Conservation (phyloP, 1,140 invertebrate genomes). For the Lasaia peninsularis region DNA sequence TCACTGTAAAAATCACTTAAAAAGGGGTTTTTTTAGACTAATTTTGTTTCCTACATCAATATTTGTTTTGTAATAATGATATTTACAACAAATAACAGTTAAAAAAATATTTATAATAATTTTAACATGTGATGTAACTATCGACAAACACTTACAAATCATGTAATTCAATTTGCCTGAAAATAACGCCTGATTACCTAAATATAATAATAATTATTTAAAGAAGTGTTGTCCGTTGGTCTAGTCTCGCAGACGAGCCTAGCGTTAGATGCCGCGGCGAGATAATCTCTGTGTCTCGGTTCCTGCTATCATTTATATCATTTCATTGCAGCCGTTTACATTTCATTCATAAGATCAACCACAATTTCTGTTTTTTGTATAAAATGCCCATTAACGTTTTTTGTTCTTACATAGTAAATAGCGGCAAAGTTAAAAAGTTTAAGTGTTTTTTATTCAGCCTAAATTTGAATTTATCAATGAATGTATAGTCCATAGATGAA, state of each 20-base stretch:
- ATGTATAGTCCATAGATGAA: too few relatives aligned
- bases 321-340: conserved; percentile 71
- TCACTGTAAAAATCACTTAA: too few relatives aligned
- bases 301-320: conserved; percentile 67
- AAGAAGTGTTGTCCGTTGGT: not conserved
- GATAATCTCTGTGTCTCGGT: conserved; percentile 45
- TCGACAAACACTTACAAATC: too few relatives aligned
- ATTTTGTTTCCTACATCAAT: too few relatives aligned
- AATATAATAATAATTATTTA: not conserved
- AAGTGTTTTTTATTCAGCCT: not conserved
- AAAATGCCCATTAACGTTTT: conserved; percentile 4
- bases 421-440: conserved; percentile 2
- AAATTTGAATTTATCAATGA: not conserved
- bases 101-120: too few relatives aligned
- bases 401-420: conserved; percentile 3
- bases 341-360: conserved; percentile 71
- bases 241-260: conserved; percentile 27
- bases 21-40: too few relatives aligned
- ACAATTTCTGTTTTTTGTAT: conserved; percentile 35
- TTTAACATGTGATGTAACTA: too few relatives aligned
- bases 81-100: too few relatives aligned
- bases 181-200: not conserved
- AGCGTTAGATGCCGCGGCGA: conserved; percentile 59
- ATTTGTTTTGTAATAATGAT: too few relatives aligned
- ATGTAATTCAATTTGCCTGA: too few relatives aligned